Evolutionary conservation across 2,113 vertebrate genomes (phyloP).

Genomic region (Ameiurus melas): DNA sequence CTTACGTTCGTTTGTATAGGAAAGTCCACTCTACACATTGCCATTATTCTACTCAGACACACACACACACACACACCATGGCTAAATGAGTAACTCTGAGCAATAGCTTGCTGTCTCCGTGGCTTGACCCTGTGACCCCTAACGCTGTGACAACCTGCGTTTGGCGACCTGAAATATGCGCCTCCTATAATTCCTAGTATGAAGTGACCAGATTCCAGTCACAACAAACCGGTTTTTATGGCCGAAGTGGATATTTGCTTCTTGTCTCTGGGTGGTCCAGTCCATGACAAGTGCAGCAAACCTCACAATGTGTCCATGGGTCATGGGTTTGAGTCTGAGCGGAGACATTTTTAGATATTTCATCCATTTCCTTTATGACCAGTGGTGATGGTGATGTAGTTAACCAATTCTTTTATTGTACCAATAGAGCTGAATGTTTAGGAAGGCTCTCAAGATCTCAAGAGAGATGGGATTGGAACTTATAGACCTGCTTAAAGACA

Average conservation of each 20-base stretch:
- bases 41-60: not conserved
- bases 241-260: not conserved
- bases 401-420: not conserved
- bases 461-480: not conserved
- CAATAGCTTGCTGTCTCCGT: not conserved
- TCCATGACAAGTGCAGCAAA: not conserved
- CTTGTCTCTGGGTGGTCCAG: not conserved
- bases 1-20: not conserved
- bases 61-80: not conserved
- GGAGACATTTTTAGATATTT: not conserved
- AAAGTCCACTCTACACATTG: not conserved
- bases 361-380: not conserved
- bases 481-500: not conserved
- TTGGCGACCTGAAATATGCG: conserved; percentile 35
- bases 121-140: conserved; percentile 12
- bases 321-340: not conserved
- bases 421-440: not conserved
- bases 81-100: conserved; percentile 8
- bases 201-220: not conserved
- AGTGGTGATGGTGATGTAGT: not conserved
- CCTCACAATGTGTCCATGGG: not conserved
- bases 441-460: not conserved
- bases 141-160: conserved; percentile 36
- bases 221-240: conserved; percentile 7
- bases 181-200: not conserved